Evolutionary conservation across 2,797 vertebrate species (phyloP), one percentile per base, ranked within the genome.

Genomic region (Xenopus petersii): DNA sequence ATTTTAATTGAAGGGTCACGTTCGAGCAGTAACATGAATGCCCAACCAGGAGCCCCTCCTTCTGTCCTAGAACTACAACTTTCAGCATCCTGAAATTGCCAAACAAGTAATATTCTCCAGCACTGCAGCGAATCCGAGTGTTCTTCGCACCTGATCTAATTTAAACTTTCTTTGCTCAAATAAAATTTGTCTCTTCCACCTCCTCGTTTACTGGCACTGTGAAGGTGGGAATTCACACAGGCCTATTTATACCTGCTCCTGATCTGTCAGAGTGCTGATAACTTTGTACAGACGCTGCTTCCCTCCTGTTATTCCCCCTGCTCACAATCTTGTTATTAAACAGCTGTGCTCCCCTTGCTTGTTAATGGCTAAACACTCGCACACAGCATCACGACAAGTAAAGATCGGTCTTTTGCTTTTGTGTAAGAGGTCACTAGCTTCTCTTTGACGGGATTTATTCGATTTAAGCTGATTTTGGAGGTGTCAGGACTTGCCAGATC

Each of bases 201-300:
- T 10, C 47, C 49, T 46, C 71, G 24, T 49, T n/a, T 51, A 21
- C 7, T 12, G 6, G 65, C 33, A 42, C 58, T 13, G 59, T 30
- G 75, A 78, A 73, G 70, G 71, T 78, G 76, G 76, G 42, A 70
- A 69, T 51, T 64, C 64, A 36, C 49, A 15, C 64, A 10, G 54
- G 60, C 10, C 60, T 78, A 78, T 78, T 78, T 78, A 69, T 78
- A 78, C 76, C 76, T 78, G 76, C 61, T 78, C 76, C 76, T 73
- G 76, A 73, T 78, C 71, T 78, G 70, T 78, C 71, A 70, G 30
- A 4, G 59, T n/a, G 11, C 75, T 68, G 48, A 63, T 59, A 47
- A 61, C 36, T 9, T 42, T 59, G 12, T 64, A 63, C 62, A 66
- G 62, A 64, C 26, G 15, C 49, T 51, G 33, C 33, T 49, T 4